Percentiles rank a stretch among this genome's conserved stretches.
phyloP scores from a whole-genome alignment of 2,113 vertebrate genomes.

The Carlito syrichta region DNA sequence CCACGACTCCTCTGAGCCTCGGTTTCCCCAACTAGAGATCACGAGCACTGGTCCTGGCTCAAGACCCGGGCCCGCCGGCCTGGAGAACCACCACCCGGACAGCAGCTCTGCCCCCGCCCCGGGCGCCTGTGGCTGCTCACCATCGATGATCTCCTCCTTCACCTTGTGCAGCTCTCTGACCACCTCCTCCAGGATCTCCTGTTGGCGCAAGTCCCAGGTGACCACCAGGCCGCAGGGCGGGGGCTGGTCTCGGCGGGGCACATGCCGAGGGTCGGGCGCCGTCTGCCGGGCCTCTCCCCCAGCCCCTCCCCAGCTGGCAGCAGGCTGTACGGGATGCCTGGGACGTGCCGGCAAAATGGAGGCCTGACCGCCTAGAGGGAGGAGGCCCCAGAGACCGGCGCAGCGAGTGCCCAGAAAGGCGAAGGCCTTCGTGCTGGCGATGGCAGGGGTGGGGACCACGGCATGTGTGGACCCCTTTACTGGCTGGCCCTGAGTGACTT shows the following conservation, averaged over 20 bases:
- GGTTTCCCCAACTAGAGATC: background rate
- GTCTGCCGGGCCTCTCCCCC: background rate
- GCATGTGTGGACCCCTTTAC: rapidly evolving
- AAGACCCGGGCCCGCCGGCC: background rate
- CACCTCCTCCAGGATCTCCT: slow-evolving; percentile 99
- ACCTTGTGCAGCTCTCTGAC: slow-evolving; percentile 98
- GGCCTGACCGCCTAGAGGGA: too few species aligned
- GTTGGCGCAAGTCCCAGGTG: slow-evolving; percentile 49
- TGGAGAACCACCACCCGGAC: too few species aligned
- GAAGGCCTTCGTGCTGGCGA: slow-evolving; percentile 37
- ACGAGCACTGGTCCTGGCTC: background rate
- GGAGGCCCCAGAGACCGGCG: background rate
- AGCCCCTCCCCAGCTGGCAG: background rate
- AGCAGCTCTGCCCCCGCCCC: background rate
- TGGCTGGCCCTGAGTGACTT: too few species aligned
- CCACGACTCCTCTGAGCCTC: background rate
- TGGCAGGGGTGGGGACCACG: background rate
- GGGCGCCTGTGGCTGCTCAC: too few species aligned
- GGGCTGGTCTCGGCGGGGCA: background rate
- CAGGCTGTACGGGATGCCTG: rapidly evolving
- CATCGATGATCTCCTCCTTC: slow-evolving; percentile 99
- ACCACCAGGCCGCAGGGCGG: too few species aligned
- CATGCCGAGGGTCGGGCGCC: background rate
- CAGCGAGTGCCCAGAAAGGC: background rate
- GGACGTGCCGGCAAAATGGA: too few species aligned